These are phyloP conservation scores for Platalea minor DNA, from an alignment of 2,797 vertebrate species.

Conservation along the genomic window DNA sequence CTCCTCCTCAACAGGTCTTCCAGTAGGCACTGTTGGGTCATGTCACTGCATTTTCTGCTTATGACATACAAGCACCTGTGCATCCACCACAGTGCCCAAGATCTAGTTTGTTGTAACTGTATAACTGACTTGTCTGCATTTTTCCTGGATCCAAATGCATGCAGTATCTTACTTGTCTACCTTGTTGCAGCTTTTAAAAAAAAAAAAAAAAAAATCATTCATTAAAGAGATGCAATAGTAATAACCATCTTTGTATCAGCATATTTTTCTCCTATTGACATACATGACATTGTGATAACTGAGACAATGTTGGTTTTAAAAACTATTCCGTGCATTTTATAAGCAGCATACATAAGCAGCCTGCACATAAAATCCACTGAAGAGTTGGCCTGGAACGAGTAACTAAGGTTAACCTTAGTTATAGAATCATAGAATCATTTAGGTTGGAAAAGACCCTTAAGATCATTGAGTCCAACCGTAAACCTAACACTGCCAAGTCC, in stretches of 20 bases:
- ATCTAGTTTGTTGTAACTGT: background rate
- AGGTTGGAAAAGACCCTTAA: background rate
- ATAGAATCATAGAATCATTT: background rate
- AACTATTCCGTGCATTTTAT: background rate
- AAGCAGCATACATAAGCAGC: background rate
- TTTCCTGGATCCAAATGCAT: background rate
- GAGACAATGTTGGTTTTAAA: background rate
- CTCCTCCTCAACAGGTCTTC: background rate
- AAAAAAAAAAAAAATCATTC: background rate
- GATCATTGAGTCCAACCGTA: background rate
- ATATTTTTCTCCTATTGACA: background rate
- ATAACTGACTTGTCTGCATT: background rate
- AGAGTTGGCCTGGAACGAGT: background rate
- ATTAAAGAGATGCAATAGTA: background rate
- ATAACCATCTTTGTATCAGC: background rate
- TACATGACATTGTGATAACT: background rate
- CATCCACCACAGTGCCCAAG: background rate
- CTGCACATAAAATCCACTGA: background rate
- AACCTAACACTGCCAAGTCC: background rate
- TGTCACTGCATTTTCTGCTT: background rate
- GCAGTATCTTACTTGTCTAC: background rate
- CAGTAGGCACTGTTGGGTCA: background rate
- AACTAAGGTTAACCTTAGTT: background rate
- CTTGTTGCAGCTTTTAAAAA: background rate
- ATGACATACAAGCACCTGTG: background rate